Percentiles rank a stretch among this genome's conserved stretches.
Conservation (phyloP, 2,113 vertebrate species). For the Notarius quadriscutis region DNA sequence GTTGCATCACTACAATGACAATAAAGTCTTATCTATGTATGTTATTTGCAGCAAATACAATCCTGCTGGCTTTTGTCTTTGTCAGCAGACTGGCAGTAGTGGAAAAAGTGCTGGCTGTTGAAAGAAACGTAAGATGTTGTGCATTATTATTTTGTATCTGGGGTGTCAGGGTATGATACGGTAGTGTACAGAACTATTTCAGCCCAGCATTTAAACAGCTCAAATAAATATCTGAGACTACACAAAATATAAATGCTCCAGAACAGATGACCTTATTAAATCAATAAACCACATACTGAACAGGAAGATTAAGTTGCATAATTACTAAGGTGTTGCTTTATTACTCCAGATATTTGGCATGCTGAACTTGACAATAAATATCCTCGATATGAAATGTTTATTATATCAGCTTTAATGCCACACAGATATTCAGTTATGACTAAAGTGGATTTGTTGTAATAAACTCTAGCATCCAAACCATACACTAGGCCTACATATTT, state of each 20-base stretch:
- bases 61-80: not conserved
- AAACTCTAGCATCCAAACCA: not conserved
- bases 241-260: too few relatives aligned
- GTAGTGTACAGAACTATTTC: not conserved
- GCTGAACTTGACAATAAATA: not conserved
- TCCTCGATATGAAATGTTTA: not conserved
- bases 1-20: too few relatives aligned
- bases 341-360: not conserved
- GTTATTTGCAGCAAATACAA: conserved; percentile 17
- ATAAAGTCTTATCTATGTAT: not conserved
- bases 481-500: not conserved
- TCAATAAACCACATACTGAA: not conserved
- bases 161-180: not conserved
- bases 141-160: not conserved
- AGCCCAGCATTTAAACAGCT: not conserved
- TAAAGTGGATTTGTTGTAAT: not conserved
- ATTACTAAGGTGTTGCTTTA: not conserved
- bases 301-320: not conserved
- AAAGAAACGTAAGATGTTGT: not conserved
- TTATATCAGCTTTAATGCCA: not conserved
- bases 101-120: not conserved
- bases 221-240: not conserved
- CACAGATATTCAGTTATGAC: not conserved
- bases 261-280: not conserved
- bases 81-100: conserved; percentile 7